phyloP scores from a whole-genome alignment of 2,888 invertebrate genomes.

The Meta bourneti region DNA sequence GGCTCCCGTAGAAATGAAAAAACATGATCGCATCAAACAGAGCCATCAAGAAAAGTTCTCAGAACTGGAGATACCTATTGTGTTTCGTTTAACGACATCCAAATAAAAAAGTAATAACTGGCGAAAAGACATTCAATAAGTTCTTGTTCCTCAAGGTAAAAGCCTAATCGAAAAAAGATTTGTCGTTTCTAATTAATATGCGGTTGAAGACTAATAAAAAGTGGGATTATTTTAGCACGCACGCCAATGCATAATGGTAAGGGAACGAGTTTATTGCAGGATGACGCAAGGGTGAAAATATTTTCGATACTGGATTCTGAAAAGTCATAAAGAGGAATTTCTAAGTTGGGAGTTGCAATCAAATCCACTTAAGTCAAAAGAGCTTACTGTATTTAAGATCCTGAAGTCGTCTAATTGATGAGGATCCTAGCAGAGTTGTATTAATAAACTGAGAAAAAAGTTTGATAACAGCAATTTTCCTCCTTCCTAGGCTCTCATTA shows the following conservation, averaged over 20 bases:
- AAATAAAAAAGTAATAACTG: too few relatives aligned
- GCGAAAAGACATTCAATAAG: not conserved
- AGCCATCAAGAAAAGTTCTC: not conserved
- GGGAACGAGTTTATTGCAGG: too few relatives aligned
- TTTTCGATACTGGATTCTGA: slow-evolving; percentile 8
- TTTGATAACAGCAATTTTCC: slow-evolving; percentile 48
- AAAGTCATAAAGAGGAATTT: slow-evolving; percentile 28
- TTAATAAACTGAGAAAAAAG: slow-evolving; percentile 54
- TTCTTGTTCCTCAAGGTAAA: not conserved
- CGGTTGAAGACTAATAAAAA: not conserved
- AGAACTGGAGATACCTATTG: not conserved
- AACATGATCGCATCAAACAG: not conserved
- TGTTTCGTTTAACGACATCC: not conserved
- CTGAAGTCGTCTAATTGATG: slow-evolving; percentile 47
- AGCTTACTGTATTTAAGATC: slow-evolving; percentile 30
- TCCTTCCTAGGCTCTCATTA: slow-evolving; percentile 28
- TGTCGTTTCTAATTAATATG: not conserved
- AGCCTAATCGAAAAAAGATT: not conserved
- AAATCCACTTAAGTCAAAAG: slow-evolving; percentile 37
- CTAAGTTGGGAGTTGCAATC: slow-evolving; percentile 39
- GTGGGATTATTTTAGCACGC: not conserved
- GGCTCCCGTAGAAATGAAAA: not conserved
- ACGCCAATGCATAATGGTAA: not conserved
- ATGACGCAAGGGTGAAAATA: slow-evolving; percentile 13
- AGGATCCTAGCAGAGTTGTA: slow-evolving; percentile 23